These are phyloP conservation scores for Lymantria monacha DNA, from an alignment of 2,888 invertebrate species.

Conservation along the genomic window DNA sequence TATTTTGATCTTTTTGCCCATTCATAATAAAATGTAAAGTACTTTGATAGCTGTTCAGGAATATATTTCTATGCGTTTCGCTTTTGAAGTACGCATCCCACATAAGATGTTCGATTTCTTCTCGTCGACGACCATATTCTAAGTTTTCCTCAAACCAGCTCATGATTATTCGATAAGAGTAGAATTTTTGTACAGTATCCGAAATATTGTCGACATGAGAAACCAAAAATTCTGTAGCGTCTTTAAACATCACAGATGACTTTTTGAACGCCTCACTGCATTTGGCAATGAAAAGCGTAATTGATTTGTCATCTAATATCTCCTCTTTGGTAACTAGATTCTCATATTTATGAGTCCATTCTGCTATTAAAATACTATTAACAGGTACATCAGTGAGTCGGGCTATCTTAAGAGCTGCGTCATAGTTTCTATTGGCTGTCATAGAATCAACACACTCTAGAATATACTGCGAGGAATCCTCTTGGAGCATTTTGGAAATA, in stretches of 20 bases:
- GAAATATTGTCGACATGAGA: slow-evolving; percentile 77
- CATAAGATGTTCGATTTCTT: slow-evolving; percentile 73
- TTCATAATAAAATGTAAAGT: slow-evolving; percentile 63
- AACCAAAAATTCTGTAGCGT: slow-evolving; percentile 84
- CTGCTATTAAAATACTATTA: slow-evolving; percentile 77
- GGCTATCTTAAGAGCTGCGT: slow-evolving; percentile 82
- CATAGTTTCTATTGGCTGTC: slow-evolving; percentile 73
- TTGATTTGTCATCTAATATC: slow-evolving; percentile 55
- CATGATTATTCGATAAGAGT: slow-evolving; percentile 71
- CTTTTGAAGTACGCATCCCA: slow-evolving; percentile 69
- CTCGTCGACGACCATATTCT: slow-evolving; percentile 62
- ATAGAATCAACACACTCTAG: slow-evolving; percentile 79
- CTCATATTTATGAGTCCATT: slow-evolving; percentile 79
- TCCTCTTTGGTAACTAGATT: slow-evolving; percentile 54
- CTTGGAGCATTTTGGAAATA: slow-evolving; percentile 70
- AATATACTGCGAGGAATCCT: slow-evolving; percentile 70
- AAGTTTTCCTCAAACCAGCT: slow-evolving; percentile 72
- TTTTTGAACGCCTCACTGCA: slow-evolving; percentile 84
- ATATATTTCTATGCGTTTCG: slow-evolving; percentile 47
- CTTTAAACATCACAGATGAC: slow-evolving; percentile 82
- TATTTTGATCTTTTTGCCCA: slow-evolving; percentile 59
- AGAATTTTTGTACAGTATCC: slow-evolving; percentile 74
- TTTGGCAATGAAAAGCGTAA: slow-evolving; percentile 78
- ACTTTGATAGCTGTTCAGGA: slow-evolving; percentile 58
- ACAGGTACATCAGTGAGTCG: slow-evolving; percentile 71